Conservation (phyloP, 1,140 invertebrate species). For the Lordiphosa clarofinis region DNA sequence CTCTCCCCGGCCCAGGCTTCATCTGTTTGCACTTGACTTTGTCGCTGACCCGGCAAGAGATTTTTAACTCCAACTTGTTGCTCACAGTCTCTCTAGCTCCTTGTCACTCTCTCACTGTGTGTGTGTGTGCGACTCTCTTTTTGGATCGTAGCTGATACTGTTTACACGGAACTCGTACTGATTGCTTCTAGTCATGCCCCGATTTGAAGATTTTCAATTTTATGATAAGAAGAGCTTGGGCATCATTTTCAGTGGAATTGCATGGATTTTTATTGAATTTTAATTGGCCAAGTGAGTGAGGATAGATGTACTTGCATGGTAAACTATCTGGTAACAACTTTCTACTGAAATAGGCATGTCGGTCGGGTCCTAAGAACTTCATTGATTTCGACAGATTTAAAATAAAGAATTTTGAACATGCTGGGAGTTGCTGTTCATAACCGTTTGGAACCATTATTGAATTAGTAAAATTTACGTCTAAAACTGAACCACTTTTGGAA, state of each 20-base stretch:
- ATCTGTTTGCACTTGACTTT: slow-evolving; percentile 67
- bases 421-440: too few species aligned
- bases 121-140: neutral
- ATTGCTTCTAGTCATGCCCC: slow-evolving; percentile 79
- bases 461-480: too few species aligned
- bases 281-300: slow-evolving; percentile 51
- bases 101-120: slow-evolving; percentile 5
- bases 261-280: slow-evolving; percentile 72
- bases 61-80: slow-evolving; percentile 61
- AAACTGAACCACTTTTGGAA: too few species aligned
- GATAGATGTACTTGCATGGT: too few species aligned
- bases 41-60: slow-evolving; percentile 67
- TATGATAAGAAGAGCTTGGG: slow-evolving; percentile 45
- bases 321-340: too few species aligned
- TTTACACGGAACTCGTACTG: slow-evolving; percentile 79
- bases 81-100: slow-evolving; percentile 15
- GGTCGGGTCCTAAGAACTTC: too few species aligned
- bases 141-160: slow-evolving; percentile 54
- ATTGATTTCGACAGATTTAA: too few species aligned
- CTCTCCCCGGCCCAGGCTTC: slow-evolving; percentile 1
- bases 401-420: too few species aligned
- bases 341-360: too few species aligned
- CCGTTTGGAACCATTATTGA: too few species aligned
- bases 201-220: slow-evolving; percentile 68
- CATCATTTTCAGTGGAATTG: slow-evolving; percentile 72